phyloP scores from a whole-genome alignment of 2,797 vertebrate species.

The Distichodus sexfasciatus region DNA sequence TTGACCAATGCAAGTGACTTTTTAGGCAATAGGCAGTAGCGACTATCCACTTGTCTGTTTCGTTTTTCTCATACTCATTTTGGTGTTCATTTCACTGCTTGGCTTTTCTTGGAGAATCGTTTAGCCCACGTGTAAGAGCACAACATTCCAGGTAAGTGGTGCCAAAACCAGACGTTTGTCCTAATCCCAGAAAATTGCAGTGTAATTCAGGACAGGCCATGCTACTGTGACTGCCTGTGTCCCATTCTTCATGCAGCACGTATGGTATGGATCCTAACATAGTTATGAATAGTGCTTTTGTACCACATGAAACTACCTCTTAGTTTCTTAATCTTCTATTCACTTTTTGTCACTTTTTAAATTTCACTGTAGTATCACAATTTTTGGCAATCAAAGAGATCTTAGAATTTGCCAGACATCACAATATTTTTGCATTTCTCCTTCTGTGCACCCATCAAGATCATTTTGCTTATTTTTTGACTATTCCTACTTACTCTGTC shows the following conservation, averaged over 20 bases:
- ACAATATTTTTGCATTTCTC: no score
- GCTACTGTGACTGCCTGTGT: slow-evolving; percentile 49
- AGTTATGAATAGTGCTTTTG: not conserved
- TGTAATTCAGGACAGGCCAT: slow-evolving; percentile 65
- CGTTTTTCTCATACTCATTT: slow-evolving; percentile 27
- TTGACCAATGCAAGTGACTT: slow-evolving; percentile 37
- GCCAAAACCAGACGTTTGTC: slow-evolving; percentile 62
- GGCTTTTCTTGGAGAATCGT: slow-evolving; percentile 39
- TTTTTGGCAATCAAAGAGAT: no score
- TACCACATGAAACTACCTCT: not conserved
- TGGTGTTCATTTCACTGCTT: slow-evolving; percentile 43
- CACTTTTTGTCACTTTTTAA: no score
- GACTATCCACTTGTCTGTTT: slow-evolving; percentile 21
- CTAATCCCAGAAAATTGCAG: slow-evolving; percentile 75
- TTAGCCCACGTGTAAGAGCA: slow-evolving; percentile 46
- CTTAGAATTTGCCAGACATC: no score
- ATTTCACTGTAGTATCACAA: no score
- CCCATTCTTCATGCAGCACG: not conserved
- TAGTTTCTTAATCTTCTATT: no score
- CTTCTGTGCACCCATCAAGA: no score
- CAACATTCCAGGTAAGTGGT: slow-evolving; percentile 46
- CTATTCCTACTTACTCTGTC: not conserved
- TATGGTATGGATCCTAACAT: not conserved
- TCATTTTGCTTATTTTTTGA: no score
- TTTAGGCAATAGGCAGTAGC: slow-evolving; percentile 11